Evolutionary conservation across 2,888 invertebrate genomes (phyloP).

Genomic region (Palloptera scutellata): DNA sequence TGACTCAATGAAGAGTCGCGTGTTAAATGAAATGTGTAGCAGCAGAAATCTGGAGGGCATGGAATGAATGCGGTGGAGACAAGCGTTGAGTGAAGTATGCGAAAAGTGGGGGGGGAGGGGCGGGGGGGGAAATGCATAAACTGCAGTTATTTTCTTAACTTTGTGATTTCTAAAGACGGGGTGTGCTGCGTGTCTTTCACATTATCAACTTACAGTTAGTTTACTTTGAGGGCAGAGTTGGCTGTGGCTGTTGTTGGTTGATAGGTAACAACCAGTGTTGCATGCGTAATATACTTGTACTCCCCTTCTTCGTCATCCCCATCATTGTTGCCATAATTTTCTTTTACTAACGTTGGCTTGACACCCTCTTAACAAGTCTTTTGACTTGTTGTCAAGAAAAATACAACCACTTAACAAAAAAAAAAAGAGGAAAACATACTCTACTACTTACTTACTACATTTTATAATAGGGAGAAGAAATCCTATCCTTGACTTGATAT

Average conservation of each 20-base stretch:
- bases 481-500: not conserved
- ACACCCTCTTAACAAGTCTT: constrained; percentile 28
- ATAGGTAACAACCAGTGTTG: not conserved
- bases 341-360: constrained; percentile 15
- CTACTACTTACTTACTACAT: not conserved
- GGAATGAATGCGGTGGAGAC: no score
- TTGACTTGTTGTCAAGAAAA: constrained; percentile 18
- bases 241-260: not conserved
- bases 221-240: not conserved
- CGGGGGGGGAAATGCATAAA: not conserved
- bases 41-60: no score
- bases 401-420: no score
- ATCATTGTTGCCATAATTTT: no score
- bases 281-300: no score
- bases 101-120: not conserved
- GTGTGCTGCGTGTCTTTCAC: not conserved
- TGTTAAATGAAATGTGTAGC: constrained; percentile 8
- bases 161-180: not conserved
- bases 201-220: not conserved
- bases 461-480: not conserved
- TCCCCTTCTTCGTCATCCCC: no score
- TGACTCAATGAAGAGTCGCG: constrained; percentile 20
- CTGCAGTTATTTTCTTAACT: not conserved
- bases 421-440: not conserved
- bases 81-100: no score